Evolutionary conservation across 2,888 invertebrate species (phyloP), one percentile per base, ranked within the genome.

Genomic region (Tryphoninae sp.): DNA sequence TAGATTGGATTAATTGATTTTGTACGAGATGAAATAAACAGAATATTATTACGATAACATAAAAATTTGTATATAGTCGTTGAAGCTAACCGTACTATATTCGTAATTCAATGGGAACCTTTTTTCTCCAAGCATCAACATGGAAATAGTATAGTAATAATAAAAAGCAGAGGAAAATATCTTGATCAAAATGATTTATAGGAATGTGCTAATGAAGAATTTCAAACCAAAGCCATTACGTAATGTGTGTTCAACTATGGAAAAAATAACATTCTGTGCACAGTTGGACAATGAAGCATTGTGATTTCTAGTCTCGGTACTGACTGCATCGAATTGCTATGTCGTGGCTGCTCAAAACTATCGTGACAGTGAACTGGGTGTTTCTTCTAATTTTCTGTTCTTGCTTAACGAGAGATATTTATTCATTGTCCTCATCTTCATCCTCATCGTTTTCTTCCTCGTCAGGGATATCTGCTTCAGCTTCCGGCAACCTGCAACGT

Each of bases 171-270:
- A 26, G 58, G 23, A 23, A 59, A 71, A 59, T 42, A 42, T 68
- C 2, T 13, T 23, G 16, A n/a, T 55, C 40, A 8, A 13, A 42
- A 26, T 71, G 71, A 71, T 59, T 71, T 71, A 59, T 59, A 45
- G 45, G 23, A 59, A 59, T 22, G 59, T 58, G 16, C 40, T 55
- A 11, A 19, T 42, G 11, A 1, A 22, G 16, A 8, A 68, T 33
- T 33, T 16, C 59, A 19, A 22, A 59, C 23, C 8, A 45, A 45
- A n/a, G 13, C 2, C 11, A 55, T 55, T 55, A 55, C 2, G 19
- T 55, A n/a, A 8, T 9, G 23, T n/a, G n/a, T 49, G 49, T 51
- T 72, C 51, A 45, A 19, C 61, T 33, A 61, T 19, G 59, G 58
- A 42, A 45, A 6, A 45, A 45, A 45, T 45, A 45, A 45, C 3